Conservation (phyloP, 2,797 vertebrate genomes). For the Falco naumanni region DNA sequence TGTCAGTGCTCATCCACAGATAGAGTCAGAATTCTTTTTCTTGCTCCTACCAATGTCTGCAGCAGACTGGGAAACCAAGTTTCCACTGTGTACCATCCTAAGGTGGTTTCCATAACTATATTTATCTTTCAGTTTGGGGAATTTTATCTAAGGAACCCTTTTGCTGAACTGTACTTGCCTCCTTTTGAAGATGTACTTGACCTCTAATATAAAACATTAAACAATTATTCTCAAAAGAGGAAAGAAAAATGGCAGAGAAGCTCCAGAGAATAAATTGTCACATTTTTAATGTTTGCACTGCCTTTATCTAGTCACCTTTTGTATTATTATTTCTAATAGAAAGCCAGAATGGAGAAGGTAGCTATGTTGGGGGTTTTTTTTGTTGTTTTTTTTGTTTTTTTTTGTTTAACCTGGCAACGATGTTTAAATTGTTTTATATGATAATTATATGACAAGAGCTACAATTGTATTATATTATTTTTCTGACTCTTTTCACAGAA, state of each 20-base stretch:
- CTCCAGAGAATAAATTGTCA: background rate
- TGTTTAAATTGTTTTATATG: background rate
- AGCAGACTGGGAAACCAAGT: background rate
- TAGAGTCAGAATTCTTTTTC: background rate
- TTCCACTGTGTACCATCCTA: background rate
- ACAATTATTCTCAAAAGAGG: background rate
- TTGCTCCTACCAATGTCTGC: background rate
- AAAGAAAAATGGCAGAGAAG: background rate
- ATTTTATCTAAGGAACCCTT: background rate
- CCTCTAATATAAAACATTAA: background rate
- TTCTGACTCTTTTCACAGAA: background rate
- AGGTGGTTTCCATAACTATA: background rate
- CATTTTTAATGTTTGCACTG: background rate
- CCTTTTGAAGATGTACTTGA: background rate
- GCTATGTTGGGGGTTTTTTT: background rate
- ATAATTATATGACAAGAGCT: background rate
- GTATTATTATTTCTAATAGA: background rate
- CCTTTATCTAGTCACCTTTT: background rate
- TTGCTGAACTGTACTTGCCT: background rate
- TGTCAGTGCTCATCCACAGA: background rate
- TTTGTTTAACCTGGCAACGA: background rate
- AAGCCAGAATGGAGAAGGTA: background rate
- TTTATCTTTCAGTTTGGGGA: background rate
- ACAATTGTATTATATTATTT: background rate
- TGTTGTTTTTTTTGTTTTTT: background rate